These are phyloP conservation scores for Erythrolamprus reginae DNA, from an alignment of 2,113 vertebrate species.

Conservation along the genomic window DNA sequence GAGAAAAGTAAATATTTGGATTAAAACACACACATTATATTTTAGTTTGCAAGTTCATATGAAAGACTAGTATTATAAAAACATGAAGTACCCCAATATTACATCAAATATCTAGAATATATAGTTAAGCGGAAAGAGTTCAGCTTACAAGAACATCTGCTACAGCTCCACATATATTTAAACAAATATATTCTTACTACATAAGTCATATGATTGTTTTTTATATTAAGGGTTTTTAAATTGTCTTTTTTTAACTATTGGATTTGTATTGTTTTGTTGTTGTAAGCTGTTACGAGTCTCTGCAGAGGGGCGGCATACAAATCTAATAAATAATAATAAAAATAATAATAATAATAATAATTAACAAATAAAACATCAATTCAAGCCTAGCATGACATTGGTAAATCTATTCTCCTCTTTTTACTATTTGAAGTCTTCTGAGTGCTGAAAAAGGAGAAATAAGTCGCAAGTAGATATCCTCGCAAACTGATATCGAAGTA, in stretches of 20 bases:
- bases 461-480: not conserved
- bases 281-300: too few relatives aligned
- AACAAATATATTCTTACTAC: conserved; percentile 39
- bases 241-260: too few relatives aligned
- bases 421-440: not conserved
- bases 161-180: conserved; percentile 33
- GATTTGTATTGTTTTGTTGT: too few relatives aligned
- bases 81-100: not conserved
- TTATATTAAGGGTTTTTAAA: too few relatives aligned
- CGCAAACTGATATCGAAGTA: not conserved
- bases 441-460: not conserved
- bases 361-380: conserved; percentile 45
- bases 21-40: conserved; percentile 37
- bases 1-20: conserved; percentile 60
- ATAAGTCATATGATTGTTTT: too few relatives aligned
- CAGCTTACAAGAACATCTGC: conserved; percentile 42
- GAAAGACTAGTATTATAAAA: not conserved
- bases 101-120: not conserved
- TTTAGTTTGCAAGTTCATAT: conserved; percentile 10
- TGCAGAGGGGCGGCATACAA: too few relatives aligned
- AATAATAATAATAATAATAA: too few relatives aligned
- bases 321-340: too few relatives aligned
- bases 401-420: conserved; percentile 31
- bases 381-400: conserved; percentile 41
- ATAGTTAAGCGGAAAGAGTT: conserved; percentile 26